Evolutionary conservation across 1,140 invertebrate genomes (phyloP).

Genomic region (Akabosia matsudoensis): DNA sequence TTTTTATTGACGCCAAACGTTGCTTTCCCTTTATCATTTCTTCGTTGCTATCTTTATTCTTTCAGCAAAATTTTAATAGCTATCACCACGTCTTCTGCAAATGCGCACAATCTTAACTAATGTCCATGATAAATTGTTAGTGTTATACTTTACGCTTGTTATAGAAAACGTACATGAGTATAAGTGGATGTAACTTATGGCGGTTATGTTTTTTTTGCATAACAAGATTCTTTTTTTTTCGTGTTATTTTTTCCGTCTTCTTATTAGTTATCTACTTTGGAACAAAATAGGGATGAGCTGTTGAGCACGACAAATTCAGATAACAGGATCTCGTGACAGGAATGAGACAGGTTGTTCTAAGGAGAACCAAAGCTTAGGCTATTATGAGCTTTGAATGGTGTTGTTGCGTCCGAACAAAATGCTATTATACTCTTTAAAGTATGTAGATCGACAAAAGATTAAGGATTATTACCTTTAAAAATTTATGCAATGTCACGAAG

Average conservation of each 20-base stretch:
- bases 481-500: constrained; percentile 17
- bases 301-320: constrained; percentile 12
- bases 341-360: neutral
- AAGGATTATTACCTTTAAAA: constrained; percentile 1
- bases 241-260: neutral
- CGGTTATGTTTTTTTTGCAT: neutral
- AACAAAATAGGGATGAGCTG: neutral
- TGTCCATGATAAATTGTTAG: neutral
- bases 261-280: neutral
- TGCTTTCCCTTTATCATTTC: neutral
- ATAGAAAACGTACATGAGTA: neutral
- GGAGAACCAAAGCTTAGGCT: neutral
- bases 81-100: neutral
- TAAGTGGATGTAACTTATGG: neutral
- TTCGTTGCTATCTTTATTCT: no score
- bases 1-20: neutral
- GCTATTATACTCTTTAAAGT: neutral
- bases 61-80: no score
- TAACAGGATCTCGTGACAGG: constrained; percentile 18
- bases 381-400: neutral
- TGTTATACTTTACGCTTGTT: neutral
- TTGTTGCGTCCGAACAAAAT: neutral
- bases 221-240: neutral
- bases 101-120: neutral
- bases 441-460: constrained; percentile 1